phyloP scores from a whole-genome alignment of 2,888 invertebrate genomes.

The Trachelus iudaicus region DNA sequence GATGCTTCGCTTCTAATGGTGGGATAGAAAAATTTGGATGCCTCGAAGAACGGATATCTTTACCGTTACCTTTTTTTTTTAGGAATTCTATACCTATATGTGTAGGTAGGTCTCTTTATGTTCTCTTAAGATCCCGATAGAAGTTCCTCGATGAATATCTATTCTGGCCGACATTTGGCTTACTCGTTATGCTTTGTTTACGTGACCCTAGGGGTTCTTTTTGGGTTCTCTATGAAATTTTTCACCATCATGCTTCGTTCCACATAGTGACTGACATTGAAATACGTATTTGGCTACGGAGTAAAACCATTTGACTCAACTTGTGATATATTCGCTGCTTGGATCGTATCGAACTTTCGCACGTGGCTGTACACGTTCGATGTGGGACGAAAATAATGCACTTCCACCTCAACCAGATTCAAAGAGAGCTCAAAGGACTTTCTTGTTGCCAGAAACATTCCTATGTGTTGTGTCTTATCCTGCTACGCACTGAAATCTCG shows the following conservation, averaged over 20 bases:
- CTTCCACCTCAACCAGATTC: not conserved
- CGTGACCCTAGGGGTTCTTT: not conserved
- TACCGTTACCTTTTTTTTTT: not conserved
- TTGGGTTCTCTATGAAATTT: not conserved
- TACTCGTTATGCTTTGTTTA: not conserved
- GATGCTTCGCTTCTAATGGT: not conserved
- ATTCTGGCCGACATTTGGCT: not conserved
- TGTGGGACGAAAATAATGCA: not conserved
- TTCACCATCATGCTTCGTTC: not conserved
- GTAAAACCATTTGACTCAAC: not conserved
- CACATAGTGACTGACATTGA: not conserved
- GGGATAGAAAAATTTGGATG: not conserved
- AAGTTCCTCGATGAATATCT: not conserved
- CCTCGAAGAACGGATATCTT: not conserved
- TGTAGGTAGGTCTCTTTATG: not conserved
- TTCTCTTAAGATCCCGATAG: not conserved
- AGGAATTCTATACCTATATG: not conserved
- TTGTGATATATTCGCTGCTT: not conserved
- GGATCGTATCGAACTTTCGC: not conserved
- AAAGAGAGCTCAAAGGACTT: not conserved
- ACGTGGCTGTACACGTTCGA: not conserved
- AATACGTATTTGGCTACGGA: not conserved
- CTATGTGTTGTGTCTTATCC: not conserved
- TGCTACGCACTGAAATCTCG: not conserved
- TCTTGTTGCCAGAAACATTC: not conserved